Base-by-base conservation (phyloP, 1,140 invertebrate genomes). In the Sarcophaga bullata region DNA sequence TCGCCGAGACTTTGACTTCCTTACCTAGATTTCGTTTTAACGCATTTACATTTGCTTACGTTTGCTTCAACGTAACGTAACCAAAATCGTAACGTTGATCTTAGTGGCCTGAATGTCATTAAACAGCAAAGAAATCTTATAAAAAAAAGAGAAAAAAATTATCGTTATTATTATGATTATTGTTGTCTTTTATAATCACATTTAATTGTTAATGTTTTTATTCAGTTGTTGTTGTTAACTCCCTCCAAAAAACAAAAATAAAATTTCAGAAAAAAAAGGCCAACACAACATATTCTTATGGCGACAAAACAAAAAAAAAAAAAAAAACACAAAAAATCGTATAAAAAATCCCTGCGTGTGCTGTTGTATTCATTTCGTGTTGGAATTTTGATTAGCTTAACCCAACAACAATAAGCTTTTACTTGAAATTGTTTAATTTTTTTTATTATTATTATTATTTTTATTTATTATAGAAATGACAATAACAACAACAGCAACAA, bases 301-400 rank as follows among this genome's bases (percentile, higher is more conserved):
- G 25, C 1, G 25, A 37, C 25, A 37, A 37, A n/a, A n/a, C n/a
- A n/a, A n/a, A n/a, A n/a, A n/a, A n/a, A n/a, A 54, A 6, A 58
- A 13, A 3, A 58, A 58, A 58, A n/a, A 7, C 54, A 68, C 3
- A 68, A 37, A 37, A 37, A 37, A 2, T 37, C 25, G 25, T 37
- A 37, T 37, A 37, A 68, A 68, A 68, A 68, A 68, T 1, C 13
- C 11, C 62, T n/a, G n/a, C n/a, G 6, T 68, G 62, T 13, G 13
- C n/a, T 68, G 25, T 37, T 37, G 62, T 68, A 25, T 25, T 68
- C 17, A 68, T 68, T 68, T 68, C 62, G 62, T 68, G 62, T 68
- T 68, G 62, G 62, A 68, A 68, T 68, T 68, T 68, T 68, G 62
- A 68, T 68, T 58, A 68, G n/a, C 19, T 19, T 68, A 19, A 19